Conservation (phyloP, 2,797 vertebrate species). For the Trichosurus vulpecula region DNA sequence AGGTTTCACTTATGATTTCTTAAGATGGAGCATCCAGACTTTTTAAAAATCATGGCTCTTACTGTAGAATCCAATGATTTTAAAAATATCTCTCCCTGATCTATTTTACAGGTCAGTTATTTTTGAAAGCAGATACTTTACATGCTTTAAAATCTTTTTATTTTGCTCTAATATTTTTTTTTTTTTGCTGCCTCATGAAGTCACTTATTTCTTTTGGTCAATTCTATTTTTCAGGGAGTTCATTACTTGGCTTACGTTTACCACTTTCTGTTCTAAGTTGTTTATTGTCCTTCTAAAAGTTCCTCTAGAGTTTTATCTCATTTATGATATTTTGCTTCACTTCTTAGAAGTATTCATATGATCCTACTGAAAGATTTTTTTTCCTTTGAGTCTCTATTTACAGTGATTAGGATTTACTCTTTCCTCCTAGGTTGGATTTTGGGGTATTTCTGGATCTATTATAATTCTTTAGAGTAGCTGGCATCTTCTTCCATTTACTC, state of each 20-base stretch:
- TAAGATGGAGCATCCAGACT: neutral
- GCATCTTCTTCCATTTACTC: neutral
- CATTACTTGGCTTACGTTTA: too few relatives aligned
- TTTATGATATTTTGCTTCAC: too few relatives aligned
- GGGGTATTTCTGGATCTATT: too few relatives aligned
- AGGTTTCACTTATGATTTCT: neutral
- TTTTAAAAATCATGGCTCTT: neutral
- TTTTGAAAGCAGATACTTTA: neutral
- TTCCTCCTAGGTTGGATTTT: too few relatives aligned
- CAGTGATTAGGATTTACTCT: neutral
- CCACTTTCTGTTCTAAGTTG: too few relatives aligned
- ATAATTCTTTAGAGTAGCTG: neutral
- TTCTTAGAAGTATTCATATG: too few relatives aligned
- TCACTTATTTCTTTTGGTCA: too few relatives aligned
- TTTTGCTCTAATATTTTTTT: neutral
- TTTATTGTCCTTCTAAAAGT: too few relatives aligned
- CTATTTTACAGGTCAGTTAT: neutral
- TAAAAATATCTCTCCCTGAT: neutral
- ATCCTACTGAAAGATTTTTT: neutral
- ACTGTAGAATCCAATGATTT: neutral
- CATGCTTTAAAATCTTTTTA: neutral
- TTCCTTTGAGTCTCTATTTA: neutral
- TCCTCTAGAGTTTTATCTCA: too few relatives aligned
- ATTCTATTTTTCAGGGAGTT: too few relatives aligned
- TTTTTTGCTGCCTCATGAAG: too few relatives aligned